Conservation (phyloP, 1,140 invertebrate genomes). For the Drosophila murphyi region DNA sequence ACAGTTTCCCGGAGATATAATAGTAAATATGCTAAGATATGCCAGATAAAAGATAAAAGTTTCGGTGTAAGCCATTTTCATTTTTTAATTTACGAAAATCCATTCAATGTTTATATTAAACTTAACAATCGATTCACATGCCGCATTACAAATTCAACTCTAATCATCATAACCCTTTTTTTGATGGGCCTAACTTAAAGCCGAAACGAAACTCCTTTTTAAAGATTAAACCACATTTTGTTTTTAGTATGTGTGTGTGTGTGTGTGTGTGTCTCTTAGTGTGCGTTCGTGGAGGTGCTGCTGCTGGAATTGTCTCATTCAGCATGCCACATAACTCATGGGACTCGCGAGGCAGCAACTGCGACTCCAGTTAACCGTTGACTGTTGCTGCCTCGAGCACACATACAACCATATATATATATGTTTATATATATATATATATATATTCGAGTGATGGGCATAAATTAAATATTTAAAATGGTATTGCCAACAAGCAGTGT, state of each 20-base stretch:
- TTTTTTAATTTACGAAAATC: not conserved
- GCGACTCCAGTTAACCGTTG: conserved; percentile 18
- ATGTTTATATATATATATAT: not conserved
- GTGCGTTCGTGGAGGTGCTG: not conserved
- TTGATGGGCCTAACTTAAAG: conserved; percentile 9
- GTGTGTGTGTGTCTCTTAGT: no score
- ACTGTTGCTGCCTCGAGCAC: conserved; percentile 1
- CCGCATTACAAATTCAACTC: not conserved
- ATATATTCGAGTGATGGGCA: conserved; percentile 14
- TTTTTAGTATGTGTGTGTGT: not conserved
- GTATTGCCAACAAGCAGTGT: conserved; percentile 6
- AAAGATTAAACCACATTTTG: not conserved
- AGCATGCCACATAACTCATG: conserved; percentile 7
- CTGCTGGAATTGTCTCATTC: not conserved
- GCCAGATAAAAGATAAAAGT: no score
- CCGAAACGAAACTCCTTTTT: not conserved
- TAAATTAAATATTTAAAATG: conserved; percentile 49
- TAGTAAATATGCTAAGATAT: no score
- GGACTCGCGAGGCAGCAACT: not conserved
- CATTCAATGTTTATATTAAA: not conserved
- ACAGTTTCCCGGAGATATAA: no score
- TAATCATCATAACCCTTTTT: conserved; percentile 9
- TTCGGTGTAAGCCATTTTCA: no score
- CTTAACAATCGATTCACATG: not conserved
- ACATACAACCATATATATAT: no score